Conservation (phyloP, 2,888 invertebrate genomes). For the Trichopria drosophilae region DNA sequence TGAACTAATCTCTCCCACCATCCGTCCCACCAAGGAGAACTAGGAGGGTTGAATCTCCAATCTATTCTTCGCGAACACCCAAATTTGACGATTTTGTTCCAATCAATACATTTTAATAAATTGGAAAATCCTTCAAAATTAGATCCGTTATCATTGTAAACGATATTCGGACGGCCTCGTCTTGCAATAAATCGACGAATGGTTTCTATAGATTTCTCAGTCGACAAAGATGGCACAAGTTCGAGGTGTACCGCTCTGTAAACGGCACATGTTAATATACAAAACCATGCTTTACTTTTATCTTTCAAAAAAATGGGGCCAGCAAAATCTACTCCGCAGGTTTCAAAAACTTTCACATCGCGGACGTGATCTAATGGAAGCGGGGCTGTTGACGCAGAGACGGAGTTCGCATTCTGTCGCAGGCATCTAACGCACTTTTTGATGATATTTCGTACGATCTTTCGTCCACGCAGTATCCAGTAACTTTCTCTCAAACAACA, state of each 20-base stretch:
- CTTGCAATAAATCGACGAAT: constrained; percentile 1
- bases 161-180: neutral
- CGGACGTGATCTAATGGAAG: neutral
- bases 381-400: neutral
- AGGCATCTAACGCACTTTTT: neutral
- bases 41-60: constrained; percentile 50
- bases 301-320: neutral
- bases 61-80: constrained; percentile 30
- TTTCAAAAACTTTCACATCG: neutral
- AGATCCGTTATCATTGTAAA: constrained; percentile 11
- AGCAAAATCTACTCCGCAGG: neutral
- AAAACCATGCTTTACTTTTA: neutral
- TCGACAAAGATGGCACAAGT: neutral
- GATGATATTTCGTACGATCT: neutral
- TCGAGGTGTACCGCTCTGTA: constrained; percentile 1
- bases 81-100: constrained; percentile 45
- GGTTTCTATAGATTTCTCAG: neutral
- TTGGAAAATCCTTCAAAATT: constrained; percentile 34
- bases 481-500: neutral
- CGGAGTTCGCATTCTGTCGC: neutral
- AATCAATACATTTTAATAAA: constrained; percentile 61
- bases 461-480: neutral
- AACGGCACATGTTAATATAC: neutral
- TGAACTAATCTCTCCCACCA: constrained; percentile 54
- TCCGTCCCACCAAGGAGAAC: constrained; percentile 56